Evolutionary conservation across 2,113 vertebrate species (phyloP), one percentile per base, ranked within the genome.

Genomic region (Oophaga pumilio): DNA sequence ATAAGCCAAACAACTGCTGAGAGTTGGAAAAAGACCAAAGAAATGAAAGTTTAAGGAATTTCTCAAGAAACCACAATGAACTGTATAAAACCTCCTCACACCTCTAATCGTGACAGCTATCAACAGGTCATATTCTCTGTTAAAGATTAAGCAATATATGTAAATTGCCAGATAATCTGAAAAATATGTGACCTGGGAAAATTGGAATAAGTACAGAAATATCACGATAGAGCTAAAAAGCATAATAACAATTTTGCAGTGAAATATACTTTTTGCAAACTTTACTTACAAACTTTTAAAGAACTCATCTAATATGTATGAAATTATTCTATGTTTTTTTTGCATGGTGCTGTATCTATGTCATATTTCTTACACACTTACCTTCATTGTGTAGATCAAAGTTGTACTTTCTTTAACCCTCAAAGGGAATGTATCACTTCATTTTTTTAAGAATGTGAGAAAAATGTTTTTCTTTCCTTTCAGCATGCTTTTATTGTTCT

Each of bases 61-160:
- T 64, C 52, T 64, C 24, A 59, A 66, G 59, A 64, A 77, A 22
- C 73, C 84, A 76, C 84, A 77, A 85, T 85, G 73, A 85, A 77
- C 84, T 85, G 73, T 22, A 26, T 73, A 64, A 85, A 85, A 85
- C 73, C 28, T 60, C 53, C 57, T 85, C 20, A 64, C 84, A 85
- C 84, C 84, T 85, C 28, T 74, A 76, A 77, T 59, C 50, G 43
- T 64, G 73, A 85, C 84, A 85, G 84, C 57, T 77, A 85, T 85
- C 53, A 62, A 28, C 84, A 77, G 20, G 64, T 77, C 50, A 64
- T 33, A 76, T 77, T 14, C 71, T 76, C 15, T 85, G 56, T 13
- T 62, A 84, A 26, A 84, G 64, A 69, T 71, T 84, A 71, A 56
- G 68, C 33, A 57, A 84, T 73, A 73, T 73, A 59, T 82, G 71